A percentile compares a stretch with the other conserved stretches of the same genome.
These are phyloP conservation scores for Otolemur crassicaudatus DNA, from an alignment of 2,797 vertebrate genomes.

Conservation along the genomic window DNA sequence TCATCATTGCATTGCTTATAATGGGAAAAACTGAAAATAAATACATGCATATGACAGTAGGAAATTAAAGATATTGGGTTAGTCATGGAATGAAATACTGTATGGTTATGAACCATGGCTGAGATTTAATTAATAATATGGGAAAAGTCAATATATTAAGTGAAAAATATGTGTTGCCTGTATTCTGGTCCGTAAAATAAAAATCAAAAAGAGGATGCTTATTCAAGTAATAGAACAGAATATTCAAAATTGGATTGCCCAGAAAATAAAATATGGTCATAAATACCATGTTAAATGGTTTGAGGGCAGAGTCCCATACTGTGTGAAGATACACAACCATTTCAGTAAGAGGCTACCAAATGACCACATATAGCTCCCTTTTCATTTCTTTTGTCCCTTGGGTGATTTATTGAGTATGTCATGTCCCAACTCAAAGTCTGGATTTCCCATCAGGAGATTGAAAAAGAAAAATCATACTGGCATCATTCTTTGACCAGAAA, in stretches of 20 bases:
- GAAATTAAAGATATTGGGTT: neutral
- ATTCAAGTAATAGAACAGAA: neutral
- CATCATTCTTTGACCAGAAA: neutral
- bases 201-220: neutral
- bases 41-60: neutral
- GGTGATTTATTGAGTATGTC: constrained; percentile 46
- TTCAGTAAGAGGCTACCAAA: neutral
- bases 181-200: constrained; percentile 46
- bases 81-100: neutral
- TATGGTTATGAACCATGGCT: neutral
- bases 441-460: neutral
- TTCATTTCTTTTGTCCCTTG: neutral
- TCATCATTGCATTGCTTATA: neutral
- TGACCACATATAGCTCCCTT: neutral
- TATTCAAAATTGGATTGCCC: constrained; percentile 18
- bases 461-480: neutral
- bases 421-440: neutral
- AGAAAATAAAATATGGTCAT: neutral
- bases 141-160: neutral
- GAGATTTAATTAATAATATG: neutral
- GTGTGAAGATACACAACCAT: neutral
- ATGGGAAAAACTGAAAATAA: neutral
- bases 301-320: neutral
- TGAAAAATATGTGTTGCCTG: neutral
- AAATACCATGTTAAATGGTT: neutral